phyloP scores from a whole-genome alignment of 2,113 vertebrate genomes.

The Chloebia gouldiae region DNA sequence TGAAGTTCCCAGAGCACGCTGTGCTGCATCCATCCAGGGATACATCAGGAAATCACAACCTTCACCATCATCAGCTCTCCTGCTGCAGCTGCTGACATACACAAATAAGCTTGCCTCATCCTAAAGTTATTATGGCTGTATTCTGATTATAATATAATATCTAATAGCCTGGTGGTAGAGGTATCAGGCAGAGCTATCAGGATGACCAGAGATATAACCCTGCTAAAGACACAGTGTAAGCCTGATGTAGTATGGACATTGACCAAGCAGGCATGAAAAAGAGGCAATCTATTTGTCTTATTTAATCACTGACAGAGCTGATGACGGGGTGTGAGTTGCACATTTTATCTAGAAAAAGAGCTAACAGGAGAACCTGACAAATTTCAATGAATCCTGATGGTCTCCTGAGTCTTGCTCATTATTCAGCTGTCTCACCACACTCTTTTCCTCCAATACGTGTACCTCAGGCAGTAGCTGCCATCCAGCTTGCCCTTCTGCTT shows the following conservation, averaged over 20 bases:
- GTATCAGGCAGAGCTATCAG: neutral
- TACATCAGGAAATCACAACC: neutral
- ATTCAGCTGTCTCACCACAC: neutral
- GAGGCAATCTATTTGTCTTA: neutral
- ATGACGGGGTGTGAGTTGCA: accelerated
- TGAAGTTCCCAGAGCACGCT: accelerated
- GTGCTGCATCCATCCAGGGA: neutral
- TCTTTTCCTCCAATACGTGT: accelerated
- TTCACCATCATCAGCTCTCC: neutral
- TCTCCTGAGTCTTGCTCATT: neutral
- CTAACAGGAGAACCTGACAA: neutral
- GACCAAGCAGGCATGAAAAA: accelerated
- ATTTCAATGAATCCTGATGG: neutral
- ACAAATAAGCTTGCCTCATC: neutral
- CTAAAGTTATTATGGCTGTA: neutral
- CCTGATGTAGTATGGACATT: accelerated
- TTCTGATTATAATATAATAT: neutral
- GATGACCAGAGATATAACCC: neutral
- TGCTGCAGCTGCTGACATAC: neutral
- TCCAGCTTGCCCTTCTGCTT: neutral
- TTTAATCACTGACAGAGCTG: neutral
- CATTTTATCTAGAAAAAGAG: neutral
- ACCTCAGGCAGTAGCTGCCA: neutral
- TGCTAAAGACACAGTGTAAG: neutral
- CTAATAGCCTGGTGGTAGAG: neutral